Base-by-base conservation (phyloP, 2,113 vertebrate species). In the Psilopogon haemacephalus region DNA sequence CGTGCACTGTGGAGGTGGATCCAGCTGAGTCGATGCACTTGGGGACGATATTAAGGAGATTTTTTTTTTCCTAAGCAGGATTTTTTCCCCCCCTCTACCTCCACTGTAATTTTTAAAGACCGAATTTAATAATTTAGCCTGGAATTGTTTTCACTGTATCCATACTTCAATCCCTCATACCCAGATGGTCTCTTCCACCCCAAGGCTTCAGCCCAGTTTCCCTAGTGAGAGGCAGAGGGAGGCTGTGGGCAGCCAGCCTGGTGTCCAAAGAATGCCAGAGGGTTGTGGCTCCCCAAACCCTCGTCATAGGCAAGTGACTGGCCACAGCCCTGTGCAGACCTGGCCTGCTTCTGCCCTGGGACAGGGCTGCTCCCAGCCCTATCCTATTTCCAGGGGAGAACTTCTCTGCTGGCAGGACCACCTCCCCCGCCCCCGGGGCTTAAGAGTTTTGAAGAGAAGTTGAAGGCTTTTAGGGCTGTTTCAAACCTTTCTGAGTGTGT, bases 61-160 rank as follows among this genome's bases (percentile, higher is more conserved):
- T 32, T 62, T 83, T 87, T 89, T 91, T n/a, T n/a, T n/a, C n/a
- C 59, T 56, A 67, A 84, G 42, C 4, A 6, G 35, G 78, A 84
- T 91, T 70, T 80, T 76, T 26, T 79, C 75, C 40, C 26, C 32
- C 32, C 38, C 35, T 9, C 24, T n/a, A n/a, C 21, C n/a, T 24
- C 52, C 74, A 35, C 67, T 87, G 37, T 69, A 85, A 93, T 94
- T 94, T 92, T 94, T 97, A 93, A 95, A 97, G 90, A 84, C 28
- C 23, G 44, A 65, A 92, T 97, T 96, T 90, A 56, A 65, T 89
- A 80, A 88, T 64, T 73, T 48, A 87, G 33, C 44, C 65, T 58
- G 67, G 30, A 89, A 58, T n/a, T n/a, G n/a, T 21, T 60, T 62
- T 48, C 52, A 2, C 21, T 35, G 4, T 42, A n/a, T 5, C 67